Percentiles rank a stretch among this genome's conserved stretches.
phyloP scores from a whole-genome alignment of 2,888 invertebrate genomes.

The Andrena minutula region DNA sequence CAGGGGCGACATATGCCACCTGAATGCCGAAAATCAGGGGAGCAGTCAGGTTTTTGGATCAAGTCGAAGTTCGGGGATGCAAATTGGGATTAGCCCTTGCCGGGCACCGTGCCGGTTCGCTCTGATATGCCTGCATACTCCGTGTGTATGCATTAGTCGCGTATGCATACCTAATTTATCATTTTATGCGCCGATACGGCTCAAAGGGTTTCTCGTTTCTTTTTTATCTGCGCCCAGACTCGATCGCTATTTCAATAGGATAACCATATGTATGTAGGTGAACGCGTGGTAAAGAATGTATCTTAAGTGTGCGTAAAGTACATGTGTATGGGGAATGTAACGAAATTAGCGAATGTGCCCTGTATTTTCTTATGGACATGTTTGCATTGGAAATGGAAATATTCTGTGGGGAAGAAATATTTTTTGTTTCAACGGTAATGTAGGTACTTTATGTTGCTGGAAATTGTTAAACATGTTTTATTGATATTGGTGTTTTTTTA shows the following conservation, averaged over 20 bases:
- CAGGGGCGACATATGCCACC: slow-evolving; percentile 82
- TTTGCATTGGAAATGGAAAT: not conserved
- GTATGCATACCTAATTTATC: slow-evolving; percentile 76
- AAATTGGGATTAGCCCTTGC: slow-evolving; percentile 79
- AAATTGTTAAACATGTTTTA: no score
- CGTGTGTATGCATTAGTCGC: slow-evolving; percentile 70
- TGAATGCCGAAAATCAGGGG: slow-evolving; percentile 82
- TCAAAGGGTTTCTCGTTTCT: slow-evolving; percentile 41
- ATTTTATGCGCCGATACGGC: slow-evolving; percentile 69
- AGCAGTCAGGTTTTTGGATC: slow-evolving; percentile 79
- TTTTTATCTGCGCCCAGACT: slow-evolving; percentile 29
- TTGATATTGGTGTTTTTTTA: no score
- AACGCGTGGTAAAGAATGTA: not conserved
- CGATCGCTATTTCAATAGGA: slow-evolving; percentile 36
- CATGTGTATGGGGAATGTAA: not conserved
- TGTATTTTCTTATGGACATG: not conserved
- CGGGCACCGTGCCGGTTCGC: slow-evolving; percentile 53
- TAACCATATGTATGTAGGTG: not conserved
- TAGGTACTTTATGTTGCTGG: no score
- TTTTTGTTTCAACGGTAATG: no score
- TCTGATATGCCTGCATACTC: slow-evolving; percentile 49
- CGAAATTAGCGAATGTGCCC: not conserved
- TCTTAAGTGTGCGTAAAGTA: not conserved
- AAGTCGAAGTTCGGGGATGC: slow-evolving; percentile 78
- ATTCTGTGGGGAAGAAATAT: no score